Conservation (phyloP, 92 coral and sea anemone genomes). For the Siderastrea radians region DNA sequence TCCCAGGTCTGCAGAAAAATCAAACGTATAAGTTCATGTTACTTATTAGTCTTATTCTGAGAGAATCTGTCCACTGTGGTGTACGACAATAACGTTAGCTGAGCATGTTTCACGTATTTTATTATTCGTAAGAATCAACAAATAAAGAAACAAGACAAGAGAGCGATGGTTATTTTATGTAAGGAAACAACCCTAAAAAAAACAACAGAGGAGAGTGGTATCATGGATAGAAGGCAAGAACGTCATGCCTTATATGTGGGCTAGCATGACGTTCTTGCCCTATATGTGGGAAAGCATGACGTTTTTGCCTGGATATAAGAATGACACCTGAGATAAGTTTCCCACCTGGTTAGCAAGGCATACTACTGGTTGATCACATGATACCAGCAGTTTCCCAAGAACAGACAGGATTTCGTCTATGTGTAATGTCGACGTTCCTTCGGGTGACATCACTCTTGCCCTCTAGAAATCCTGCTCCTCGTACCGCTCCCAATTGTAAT, state of each 20-base stretch:
- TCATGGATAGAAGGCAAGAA: too few species aligned
- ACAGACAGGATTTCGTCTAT: background rate
- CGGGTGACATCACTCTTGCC: slow-evolving; percentile 34
- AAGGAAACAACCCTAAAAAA: too few species aligned
- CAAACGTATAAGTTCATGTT: background rate
- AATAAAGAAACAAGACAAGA: too few species aligned
- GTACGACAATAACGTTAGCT: too few species aligned
- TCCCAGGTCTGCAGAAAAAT: background rate
- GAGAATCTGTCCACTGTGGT: too few species aligned
- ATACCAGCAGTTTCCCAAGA: background rate
- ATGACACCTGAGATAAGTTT: background rate
- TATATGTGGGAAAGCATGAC: background rate
- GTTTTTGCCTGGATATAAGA: background rate
- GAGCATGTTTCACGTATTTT: too few species aligned
- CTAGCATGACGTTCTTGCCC: too few species aligned
- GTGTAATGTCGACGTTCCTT: slow-evolving; percentile 3
- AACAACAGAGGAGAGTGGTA: too few species aligned
- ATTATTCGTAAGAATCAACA: too few species aligned
- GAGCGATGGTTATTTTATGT: too few species aligned
- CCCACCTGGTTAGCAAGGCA: background rate
- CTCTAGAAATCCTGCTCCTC: slow-evolving; percentile 65
- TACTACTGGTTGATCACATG: background rate
- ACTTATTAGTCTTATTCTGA: too few species aligned
- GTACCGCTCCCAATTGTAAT: slow-evolving; percentile 71
- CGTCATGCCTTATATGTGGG: too few species aligned